phyloP scores from a whole-genome alignment of 2,113 vertebrate species.

The Serinus canaria region DNA sequence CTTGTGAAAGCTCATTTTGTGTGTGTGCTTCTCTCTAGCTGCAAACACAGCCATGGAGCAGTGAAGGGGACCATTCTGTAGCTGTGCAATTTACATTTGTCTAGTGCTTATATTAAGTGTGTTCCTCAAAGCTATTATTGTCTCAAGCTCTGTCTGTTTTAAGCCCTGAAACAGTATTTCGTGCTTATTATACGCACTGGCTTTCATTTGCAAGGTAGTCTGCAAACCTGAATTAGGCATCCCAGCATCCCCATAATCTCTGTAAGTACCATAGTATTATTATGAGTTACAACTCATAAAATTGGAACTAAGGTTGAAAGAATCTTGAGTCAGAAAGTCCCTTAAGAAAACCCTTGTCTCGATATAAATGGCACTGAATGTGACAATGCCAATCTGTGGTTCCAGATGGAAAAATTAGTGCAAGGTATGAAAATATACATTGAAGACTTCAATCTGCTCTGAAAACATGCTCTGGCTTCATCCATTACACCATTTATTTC shows the following conservation, averaged over 20 bases:
- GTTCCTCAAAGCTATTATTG: conserved; percentile 17
- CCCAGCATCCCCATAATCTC: not conserved
- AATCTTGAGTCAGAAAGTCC: not conserved
- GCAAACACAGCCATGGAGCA: not conserved
- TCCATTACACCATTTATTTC: not conserved
- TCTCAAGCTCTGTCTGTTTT: not conserved
- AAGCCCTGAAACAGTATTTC: conserved; percentile 15
- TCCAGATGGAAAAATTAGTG: not conserved
- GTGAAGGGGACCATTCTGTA: not conserved
- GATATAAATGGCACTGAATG: not conserved
- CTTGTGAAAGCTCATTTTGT: not conserved
- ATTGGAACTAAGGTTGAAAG: not conserved
- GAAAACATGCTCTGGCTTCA: not conserved
- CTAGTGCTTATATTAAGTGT: conserved; percentile 1
- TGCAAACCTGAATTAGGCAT: conserved; percentile 14
- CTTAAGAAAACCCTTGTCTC: not conserved
- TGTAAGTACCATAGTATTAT: not conserved
- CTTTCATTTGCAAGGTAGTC: conserved; percentile 21
- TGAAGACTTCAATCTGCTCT: not conserved
- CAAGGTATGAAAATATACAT: not conserved
- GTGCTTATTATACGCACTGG: not conserved
- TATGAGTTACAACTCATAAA: not conserved
- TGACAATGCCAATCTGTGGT: not conserved
- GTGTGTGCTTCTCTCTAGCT: not conserved
- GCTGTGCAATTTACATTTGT: not conserved